Evolutionary conservation across 2,113 vertebrate species (phyloP).

Genomic region (Lepisosteus oculatus): DNA sequence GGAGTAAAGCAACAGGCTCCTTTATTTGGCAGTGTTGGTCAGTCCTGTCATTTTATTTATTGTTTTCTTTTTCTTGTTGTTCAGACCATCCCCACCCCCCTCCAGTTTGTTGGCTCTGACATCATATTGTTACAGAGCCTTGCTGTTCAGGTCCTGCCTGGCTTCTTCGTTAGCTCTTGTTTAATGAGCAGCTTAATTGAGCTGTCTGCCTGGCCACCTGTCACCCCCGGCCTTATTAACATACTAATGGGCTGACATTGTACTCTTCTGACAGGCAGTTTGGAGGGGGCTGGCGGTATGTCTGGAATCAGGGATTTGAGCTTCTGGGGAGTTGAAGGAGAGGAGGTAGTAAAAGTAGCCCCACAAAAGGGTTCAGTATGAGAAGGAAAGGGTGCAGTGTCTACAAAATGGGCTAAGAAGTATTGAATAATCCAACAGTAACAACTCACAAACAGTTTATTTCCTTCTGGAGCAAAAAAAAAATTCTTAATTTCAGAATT

Average conservation of each 20-base stretch:
- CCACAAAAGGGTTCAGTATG: background rate
- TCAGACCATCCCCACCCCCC: conserved; percentile 45
- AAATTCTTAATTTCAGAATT: no score
- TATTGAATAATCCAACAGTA: no score
- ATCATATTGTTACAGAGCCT: conserved; percentile 96
- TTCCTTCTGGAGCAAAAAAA: no score
- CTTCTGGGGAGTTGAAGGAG: conserved; percentile 1
- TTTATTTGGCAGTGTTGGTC: conserved; percentile 94
- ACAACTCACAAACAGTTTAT: no score
- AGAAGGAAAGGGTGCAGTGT: background rate
- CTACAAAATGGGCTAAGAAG: no score
- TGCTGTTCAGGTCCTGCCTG: conserved; percentile 86
- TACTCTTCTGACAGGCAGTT: conserved; percentile 91
- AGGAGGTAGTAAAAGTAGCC: background rate
- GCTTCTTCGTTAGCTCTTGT: conserved; percentile 98
- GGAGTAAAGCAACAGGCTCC: conserved; percentile 71
- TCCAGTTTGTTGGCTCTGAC: conserved; percentile 95
- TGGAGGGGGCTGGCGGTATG: conserved; percentile 46
- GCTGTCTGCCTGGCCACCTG: conserved; percentile 99
- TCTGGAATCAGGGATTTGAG: background rate
- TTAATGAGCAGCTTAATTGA: conserved; percentile 99
- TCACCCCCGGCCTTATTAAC: conserved; percentile 98
- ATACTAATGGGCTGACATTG: conserved; percentile 99
- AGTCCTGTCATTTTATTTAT: conserved; percentile 81
- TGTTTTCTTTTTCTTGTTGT: conserved; percentile 63